phyloP scores from a whole-genome alignment of 1,140 invertebrate genomes.

The Delia radicum region DNA sequence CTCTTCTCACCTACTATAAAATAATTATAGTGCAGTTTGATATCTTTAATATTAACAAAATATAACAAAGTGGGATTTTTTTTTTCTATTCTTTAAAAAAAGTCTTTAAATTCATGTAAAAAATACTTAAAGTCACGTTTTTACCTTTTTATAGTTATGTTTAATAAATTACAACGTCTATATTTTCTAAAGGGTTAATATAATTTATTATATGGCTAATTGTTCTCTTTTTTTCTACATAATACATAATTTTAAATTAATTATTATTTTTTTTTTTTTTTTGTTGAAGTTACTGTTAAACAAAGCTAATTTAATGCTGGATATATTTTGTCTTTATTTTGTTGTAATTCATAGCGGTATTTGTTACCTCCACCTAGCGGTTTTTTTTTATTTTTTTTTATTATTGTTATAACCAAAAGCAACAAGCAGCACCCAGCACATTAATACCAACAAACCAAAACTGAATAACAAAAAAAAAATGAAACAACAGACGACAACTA shows the following conservation, averaged over 20 bases:
- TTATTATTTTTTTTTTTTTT: no score
- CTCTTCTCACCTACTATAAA: no score
- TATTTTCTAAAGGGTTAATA: conserved; percentile 12
- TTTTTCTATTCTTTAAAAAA: no score
- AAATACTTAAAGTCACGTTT: no score
- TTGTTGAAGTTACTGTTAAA: neutral
- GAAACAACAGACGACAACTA: neutral
- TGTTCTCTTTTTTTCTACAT: no score
- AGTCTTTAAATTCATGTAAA: no score
- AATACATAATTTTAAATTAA: no score
- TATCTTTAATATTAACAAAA: no score
- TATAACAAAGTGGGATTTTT: no score
- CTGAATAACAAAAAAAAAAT: neutral
- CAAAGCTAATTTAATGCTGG: neutral
- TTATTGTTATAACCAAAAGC: neutral
- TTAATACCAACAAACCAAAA: neutral
- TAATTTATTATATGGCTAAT: conserved; percentile 2
- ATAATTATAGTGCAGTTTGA: no score
- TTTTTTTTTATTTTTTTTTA: neutral
- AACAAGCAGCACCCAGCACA: neutral
- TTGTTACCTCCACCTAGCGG: conserved; percentile 14
- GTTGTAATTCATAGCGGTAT: conserved; percentile 15
- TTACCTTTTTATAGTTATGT: no score
- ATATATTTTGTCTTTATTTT: neutral
- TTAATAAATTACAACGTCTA: no score